Conservation (phyloP, 1,140 invertebrate genomes). For the Trinorchestia longiramus region DNA sequence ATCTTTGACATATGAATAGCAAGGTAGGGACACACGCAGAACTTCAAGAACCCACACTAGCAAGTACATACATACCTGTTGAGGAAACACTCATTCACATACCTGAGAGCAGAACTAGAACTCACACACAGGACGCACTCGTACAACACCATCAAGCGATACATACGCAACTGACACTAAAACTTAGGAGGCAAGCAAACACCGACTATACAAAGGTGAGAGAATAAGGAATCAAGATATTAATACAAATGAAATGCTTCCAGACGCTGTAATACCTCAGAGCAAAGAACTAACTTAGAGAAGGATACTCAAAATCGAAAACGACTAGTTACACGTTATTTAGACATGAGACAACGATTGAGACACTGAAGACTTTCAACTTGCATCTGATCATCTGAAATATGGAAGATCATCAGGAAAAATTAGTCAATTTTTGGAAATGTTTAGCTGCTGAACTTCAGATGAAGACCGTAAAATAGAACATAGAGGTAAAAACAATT, state of each 20-base stretch:
- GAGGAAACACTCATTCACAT: too few relatives aligned
- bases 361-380: neutral
- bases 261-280: neutral
- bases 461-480: neutral
- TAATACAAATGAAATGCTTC: neutral
- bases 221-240: neutral
- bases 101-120: too few relatives aligned
- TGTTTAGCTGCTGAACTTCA: neutral
- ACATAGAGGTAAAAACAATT: neutral
- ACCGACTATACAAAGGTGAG: neutral
- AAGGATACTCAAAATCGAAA: neutral
- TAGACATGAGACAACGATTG: neutral
- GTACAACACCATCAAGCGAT: neutral
- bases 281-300: neutral
- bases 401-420: neutral
- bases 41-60: neutral
- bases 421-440: neutral
- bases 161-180: neutral
- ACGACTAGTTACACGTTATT: neutral
- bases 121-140: neutral
- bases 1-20: neutral
- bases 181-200: neutral
- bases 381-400: neutral
- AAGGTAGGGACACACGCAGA: neutral
- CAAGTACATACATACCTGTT: neutral